Base-by-base conservation (phyloP, 2,797 vertebrate genomes). In the Numenius phaeopus region DNA sequence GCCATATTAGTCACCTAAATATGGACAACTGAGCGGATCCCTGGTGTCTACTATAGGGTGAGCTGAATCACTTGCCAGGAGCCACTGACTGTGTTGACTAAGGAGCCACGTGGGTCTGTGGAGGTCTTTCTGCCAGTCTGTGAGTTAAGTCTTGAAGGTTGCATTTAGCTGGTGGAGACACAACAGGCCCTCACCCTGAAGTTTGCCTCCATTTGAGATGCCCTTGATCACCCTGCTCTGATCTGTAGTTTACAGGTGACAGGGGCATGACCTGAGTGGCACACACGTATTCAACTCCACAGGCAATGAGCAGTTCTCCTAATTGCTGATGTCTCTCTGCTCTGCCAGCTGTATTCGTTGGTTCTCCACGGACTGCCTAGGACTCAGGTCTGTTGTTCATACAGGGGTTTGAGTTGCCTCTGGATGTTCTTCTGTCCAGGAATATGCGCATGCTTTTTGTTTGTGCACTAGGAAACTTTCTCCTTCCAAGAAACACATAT, bases 401-500 rank as follows among this genome's bases (percentile, higher is more conserved):
- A 59, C 0, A 0, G 11, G 19, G 24, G 18, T 62, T 90, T 79
- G 39, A 64, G 50, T 14, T 87, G n/a, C 44, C 23, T 85, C 71
- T 80, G 26, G 67, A 30, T 34, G 27, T 16, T 92, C 37, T 86
- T 81, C 85, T 81, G 13, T 82, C 42, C 42, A 92, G 70, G 62
- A 90, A 96, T 61, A 83, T 0, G 6, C 26, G 17, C 14, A 46
- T 21, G 17, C 1, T 87, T 93, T 90, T 87, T 47, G n/a, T 17
- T 50, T 54, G 58, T 54, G 71, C 14, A 34, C 39, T 55, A 80
- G 67, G 59, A 82, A 92, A 70, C 30, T 5, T 64, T 91, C 52
- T 79, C 39, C 62, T 95, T 96, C 92, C 90, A 95, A 91, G 92
- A 91, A 94, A 62, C 49, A 64, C 57, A 67, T 67, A 75, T 87